These are phyloP conservation scores for Mellivora capensis DNA, from an alignment of 2,113 vertebrate species.

Conservation along the genomic window DNA sequence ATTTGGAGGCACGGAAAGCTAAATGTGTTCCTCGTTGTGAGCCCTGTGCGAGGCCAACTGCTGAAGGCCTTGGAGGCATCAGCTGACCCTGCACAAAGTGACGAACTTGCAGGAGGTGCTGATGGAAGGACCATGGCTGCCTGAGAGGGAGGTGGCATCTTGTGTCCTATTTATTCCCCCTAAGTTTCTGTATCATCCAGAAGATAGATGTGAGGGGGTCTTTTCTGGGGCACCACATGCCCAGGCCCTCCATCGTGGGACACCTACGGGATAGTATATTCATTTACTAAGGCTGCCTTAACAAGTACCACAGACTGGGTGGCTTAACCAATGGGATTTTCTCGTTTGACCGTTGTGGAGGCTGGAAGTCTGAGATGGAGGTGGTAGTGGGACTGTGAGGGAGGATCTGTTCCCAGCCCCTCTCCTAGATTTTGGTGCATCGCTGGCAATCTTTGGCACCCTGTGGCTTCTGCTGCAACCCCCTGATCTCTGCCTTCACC, in stretches of 20 bases:
- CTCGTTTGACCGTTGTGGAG: background rate
- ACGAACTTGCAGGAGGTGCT: rapidly evolving
- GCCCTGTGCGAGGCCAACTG: background rate
- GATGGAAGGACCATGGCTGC: background rate
- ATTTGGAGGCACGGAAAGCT: background rate
- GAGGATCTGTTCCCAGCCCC: background rate
- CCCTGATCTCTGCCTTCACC: background rate
- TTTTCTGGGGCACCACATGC: background rate
- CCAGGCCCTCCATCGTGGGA: background rate
- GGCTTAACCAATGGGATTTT: background rate
- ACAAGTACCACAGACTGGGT: background rate
- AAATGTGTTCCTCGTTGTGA: rapidly evolving
- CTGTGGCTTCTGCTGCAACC: background rate
- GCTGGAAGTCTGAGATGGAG: background rate
- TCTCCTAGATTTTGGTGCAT: background rate
- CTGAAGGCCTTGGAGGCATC: background rate
- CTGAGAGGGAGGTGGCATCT: background rate
- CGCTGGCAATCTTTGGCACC: background rate
- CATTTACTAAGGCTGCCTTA: background rate
- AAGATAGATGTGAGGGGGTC: background rate
- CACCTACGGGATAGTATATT: background rate
- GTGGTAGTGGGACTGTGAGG: rapidly evolving
- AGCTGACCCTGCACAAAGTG: background rate
- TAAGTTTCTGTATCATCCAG: background rate
- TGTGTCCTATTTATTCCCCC: background rate